phyloP scores from a whole-genome alignment of 1,140 invertebrate genomes.

The Leptinotarsa defecta region DNA sequence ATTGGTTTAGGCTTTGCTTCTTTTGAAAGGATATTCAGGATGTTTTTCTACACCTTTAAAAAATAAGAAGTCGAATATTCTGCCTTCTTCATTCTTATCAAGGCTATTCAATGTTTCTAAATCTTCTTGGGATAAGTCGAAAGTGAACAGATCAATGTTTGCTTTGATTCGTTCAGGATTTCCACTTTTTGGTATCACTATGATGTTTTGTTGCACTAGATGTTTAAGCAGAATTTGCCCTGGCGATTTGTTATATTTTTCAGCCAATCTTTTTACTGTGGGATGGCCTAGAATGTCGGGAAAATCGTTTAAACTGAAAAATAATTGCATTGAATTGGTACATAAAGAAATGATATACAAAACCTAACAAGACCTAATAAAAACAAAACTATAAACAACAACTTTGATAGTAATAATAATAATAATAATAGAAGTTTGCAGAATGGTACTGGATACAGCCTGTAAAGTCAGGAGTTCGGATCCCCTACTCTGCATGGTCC shows the following conservation, averaged over 20 bases:
- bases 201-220: constrained; percentile 60
- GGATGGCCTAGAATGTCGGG: constrained; percentile 64
- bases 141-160: constrained; percentile 68
- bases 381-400: too few species aligned
- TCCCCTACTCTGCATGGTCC: too few species aligned
- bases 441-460: too few species aligned
- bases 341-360: too few species aligned
- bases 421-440: too few species aligned
- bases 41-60: constrained; percentile 64
- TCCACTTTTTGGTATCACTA: constrained; percentile 65
- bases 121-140: constrained; percentile 61
- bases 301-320: constrained; percentile 56
- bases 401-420: too few species aligned
- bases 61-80: constrained; percentile 65
- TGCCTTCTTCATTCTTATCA: constrained; percentile 61
- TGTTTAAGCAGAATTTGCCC: constrained; percentile 65
- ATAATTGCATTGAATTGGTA: background rate
- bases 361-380: too few species aligned
- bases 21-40: constrained; percentile 62
- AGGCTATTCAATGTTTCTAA: constrained; percentile 59
- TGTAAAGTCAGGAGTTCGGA: too few species aligned
- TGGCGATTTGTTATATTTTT: constrained; percentile 58
- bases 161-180: constrained; percentile 59
- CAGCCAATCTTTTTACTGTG: constrained; percentile 57
- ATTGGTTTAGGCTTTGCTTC: background rate